phyloP scores from a whole-genome alignment of 2,113 vertebrate genomes.

The Mellivora capensis region DNA sequence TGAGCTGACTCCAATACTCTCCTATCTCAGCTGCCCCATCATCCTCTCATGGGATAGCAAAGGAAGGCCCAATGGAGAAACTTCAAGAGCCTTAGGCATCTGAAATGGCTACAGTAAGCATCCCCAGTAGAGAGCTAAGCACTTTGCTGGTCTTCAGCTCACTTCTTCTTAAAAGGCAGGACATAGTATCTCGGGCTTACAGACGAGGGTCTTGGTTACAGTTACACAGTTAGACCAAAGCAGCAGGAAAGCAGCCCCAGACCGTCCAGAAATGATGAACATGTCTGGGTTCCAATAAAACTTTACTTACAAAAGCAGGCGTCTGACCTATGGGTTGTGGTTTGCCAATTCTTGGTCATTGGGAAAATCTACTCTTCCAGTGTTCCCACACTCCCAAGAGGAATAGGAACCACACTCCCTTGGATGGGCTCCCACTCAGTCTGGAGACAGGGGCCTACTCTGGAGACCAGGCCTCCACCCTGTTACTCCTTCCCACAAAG shows the following conservation, averaged over 20 bases:
- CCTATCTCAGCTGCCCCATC: neutral
- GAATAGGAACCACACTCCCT: neutral
- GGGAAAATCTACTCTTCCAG: neutral
- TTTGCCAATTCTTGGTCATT: neutral
- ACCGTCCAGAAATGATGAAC: neutral
- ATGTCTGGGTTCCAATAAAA: neutral
- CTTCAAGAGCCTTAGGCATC: neutral
- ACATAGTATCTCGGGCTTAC: neutral
- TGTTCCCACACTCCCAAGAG: neutral
- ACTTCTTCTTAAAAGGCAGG: neutral
- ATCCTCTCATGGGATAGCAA: neutral
- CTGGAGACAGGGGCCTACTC: neutral
- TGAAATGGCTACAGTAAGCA: neutral
- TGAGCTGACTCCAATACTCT: neutral
- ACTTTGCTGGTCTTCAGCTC: neutral
- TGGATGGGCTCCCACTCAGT: neutral
- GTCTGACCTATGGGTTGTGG: neutral
- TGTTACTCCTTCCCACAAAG: neutral
- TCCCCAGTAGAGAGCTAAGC: neutral
- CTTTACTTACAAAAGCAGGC: slow-evolving; percentile 21
- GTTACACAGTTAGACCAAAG: neutral
- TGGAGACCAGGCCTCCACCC: neutral
- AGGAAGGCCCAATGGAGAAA: neutral
- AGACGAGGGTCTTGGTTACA: neutral
- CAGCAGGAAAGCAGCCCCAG: neutral